A percentile compares a stretch with the other conserved stretches of the same genome.
Evolutionary conservation across 1,140 invertebrate species (phyloP).

Genomic region (Megalonaias nervosa): DNA sequence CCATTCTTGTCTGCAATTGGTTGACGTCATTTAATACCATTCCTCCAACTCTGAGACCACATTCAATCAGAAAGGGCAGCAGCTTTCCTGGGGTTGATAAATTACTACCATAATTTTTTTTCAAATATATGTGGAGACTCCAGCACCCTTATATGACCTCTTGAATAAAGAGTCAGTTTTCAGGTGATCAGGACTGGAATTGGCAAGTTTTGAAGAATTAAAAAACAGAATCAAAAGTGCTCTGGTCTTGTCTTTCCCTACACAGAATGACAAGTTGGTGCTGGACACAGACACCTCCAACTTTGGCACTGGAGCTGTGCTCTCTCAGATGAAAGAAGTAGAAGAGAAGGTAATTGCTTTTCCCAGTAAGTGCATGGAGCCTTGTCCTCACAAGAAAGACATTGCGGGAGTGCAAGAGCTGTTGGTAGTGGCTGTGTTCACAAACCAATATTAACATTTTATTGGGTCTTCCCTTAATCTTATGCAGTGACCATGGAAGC

Average conservation of each 20-base stretch:
- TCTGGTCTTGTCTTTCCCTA: constrained; percentile 1
- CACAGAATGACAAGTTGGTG: neutral
- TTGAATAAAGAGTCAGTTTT: neutral
- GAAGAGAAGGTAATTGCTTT: neutral
- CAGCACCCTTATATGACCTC: constrained; percentile 2
- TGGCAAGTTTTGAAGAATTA: neutral
- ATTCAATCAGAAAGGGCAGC: neutral
- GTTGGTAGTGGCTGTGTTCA: constrained; percentile 24
- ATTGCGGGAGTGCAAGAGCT: constrained; percentile 12
- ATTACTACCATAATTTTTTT: constrained; percentile 7
- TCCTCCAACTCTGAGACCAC: neutral
- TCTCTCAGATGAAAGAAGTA: constrained; percentile 4
- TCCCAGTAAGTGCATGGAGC: neutral
- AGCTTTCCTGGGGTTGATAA: constrained; percentile 9
- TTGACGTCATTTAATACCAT: no score
- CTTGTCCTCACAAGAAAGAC: neutral
- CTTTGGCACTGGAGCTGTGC: constrained; percentile 4
- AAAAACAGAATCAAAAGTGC: neutral
- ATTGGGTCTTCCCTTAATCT: constrained; percentile 1
- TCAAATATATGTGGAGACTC: neutral
- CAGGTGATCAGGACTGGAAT: neutral
- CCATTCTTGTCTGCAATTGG: no score
- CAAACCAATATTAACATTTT: constrained; percentile 25
- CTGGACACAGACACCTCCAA: constrained; percentile 11
- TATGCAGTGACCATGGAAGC: constrained; percentile 27